Conservation (phyloP, 2,797 vertebrate species). For the Pelodytes ibericus region DNA sequence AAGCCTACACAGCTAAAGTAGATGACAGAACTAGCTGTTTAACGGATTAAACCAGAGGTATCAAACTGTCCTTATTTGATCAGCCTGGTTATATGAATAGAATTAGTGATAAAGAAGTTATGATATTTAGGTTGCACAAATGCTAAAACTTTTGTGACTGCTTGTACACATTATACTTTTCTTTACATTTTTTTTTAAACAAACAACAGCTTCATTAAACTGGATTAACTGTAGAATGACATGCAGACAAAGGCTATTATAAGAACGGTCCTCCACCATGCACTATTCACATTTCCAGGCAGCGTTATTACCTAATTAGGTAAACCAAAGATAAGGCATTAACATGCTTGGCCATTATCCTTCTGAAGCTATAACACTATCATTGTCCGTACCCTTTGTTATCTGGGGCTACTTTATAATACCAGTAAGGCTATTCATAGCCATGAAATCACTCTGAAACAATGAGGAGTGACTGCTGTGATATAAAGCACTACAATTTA, state of each 20-base stretch:
- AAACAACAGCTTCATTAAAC: not conserved
- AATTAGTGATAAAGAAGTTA: too few relatives aligned
- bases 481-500: constrained; percentile 34
- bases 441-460: constrained; percentile 65
- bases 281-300: constrained; percentile 60
- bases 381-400: constrained; percentile 64
- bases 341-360: constrained; percentile 65
- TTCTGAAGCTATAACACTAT: constrained; percentile 43
- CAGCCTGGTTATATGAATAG: too few relatives aligned
- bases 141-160: too few relatives aligned
- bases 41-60: too few relatives aligned
- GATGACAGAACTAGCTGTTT: too few relatives aligned
- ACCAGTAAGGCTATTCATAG: constrained; percentile 68
- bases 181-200: too few relatives aligned
- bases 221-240: constrained; percentile 52
- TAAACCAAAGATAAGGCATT: constrained; percentile 61
- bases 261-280: constrained; percentile 63
- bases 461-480: constrained; percentile 20
- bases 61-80: too few relatives aligned
- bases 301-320: constrained; percentile 70
- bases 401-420: constrained; percentile 65
- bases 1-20: too few relatives aligned
- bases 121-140: too few relatives aligned
- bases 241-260: constrained; percentile 69
- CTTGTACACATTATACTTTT: too few relatives aligned